These are phyloP conservation scores for Eupleurogrammus muticus DNA, from an alignment of 2,797 vertebrate species.

Conservation along the genomic window DNA sequence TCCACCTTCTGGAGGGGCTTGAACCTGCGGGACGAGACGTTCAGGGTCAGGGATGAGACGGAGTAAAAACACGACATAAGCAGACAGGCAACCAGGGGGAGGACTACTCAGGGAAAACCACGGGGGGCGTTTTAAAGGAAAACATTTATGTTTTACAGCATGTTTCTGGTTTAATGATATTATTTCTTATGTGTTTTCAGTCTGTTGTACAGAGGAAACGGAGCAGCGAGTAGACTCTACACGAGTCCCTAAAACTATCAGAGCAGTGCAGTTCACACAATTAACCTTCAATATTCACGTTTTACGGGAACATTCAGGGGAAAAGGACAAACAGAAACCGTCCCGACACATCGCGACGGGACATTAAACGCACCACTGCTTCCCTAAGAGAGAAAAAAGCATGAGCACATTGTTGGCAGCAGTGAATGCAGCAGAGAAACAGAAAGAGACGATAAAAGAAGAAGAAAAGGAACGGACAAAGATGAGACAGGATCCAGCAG, in stretches of 20 bases:
- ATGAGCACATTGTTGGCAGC: not conserved
- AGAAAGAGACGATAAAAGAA: not conserved
- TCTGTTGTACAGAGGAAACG: not conserved
- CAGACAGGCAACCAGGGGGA: not conserved
- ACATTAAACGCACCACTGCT: not conserved
- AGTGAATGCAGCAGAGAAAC: not conserved
- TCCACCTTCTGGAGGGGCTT: conserved; percentile 95
- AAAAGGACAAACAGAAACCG: not conserved
- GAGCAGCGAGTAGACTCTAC: not conserved
- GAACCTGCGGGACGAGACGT: conserved; percentile 81
- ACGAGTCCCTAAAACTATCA: not conserved
- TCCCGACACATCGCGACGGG: not conserved
- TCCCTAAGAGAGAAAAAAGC: not conserved
- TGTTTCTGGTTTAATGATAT: not conserved
- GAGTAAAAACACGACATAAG: not conserved
- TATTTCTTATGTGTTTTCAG: not conserved
- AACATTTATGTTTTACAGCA: not conserved
- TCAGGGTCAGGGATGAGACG: not conserved
- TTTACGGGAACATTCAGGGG: not conserved
- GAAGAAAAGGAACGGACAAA: not conserved
- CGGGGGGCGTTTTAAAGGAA: not conserved
- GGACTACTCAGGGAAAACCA: not conserved
- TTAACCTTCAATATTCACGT: not conserved
- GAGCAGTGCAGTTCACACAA: not conserved
- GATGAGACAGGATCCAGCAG: not conserved